Conservation (phyloP, 2,113 vertebrate species). For the Felis chaus region DNA sequence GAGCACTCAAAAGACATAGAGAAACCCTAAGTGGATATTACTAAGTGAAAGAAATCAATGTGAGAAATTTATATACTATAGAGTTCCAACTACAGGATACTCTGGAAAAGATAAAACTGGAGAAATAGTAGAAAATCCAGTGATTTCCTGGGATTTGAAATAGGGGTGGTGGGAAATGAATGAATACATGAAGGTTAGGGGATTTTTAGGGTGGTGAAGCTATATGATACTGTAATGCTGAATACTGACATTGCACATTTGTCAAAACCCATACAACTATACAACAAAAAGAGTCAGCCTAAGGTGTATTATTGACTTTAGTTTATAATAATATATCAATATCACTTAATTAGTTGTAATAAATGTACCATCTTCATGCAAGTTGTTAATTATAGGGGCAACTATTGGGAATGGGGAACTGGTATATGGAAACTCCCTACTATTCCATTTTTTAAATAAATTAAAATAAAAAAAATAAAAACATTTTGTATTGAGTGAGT, state of each 20-base stretch:
- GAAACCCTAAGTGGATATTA: background rate
- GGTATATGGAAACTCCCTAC: background rate
- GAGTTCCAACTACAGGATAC: background rate
- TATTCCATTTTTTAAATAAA: background rate
- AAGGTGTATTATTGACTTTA: background rate
- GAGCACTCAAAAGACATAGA: background rate
- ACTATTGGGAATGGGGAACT: accelerated
- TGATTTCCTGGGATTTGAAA: background rate
- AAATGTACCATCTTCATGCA: background rate
- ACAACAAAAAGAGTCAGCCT: background rate
- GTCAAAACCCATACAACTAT: background rate
- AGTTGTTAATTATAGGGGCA: background rate
- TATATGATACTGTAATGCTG: background rate
- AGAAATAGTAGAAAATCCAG: background rate
- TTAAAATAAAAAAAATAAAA: background rate
- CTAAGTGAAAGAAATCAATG: background rate
- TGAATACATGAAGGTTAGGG: background rate
- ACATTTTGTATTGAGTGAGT: background rate
- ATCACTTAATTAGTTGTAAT: background rate
- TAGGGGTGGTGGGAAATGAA: accelerated
- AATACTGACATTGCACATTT: background rate
- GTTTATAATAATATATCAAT: background rate
- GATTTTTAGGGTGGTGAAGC: background rate
- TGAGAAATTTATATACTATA: background rate
- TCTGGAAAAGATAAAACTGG: background rate